These are phyloP conservation scores for Dryococelus australis DNA, from an alignment of 2,888 invertebrate species.

Conservation along the genomic window DNA sequence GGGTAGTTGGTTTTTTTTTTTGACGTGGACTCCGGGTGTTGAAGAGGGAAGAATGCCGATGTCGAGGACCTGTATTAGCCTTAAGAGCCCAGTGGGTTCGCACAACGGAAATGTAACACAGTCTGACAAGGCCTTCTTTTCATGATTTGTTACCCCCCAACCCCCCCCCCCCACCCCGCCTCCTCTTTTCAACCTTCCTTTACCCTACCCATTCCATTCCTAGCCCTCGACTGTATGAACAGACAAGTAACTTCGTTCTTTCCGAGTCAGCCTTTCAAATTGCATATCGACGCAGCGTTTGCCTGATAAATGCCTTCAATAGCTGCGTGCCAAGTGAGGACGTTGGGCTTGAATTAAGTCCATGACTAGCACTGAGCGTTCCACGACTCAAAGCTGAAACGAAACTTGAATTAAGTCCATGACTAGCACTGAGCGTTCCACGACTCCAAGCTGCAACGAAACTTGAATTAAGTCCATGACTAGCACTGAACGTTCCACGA, in stretches of 20 bases:
- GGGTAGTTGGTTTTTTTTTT: neutral
- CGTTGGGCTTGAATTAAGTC: neutral
- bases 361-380: neutral
- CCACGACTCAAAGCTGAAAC: no score
- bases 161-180: no score
- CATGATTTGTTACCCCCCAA: neutral
- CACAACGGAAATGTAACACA: conserved; percentile 8
- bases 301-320: neutral
- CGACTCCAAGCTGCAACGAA: no score
- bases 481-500: no score
- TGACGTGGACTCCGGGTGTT: neutral
- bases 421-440: no score
- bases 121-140: neutral
- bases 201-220: neutral
- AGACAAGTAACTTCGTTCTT: conserved; percentile 9
- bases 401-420: no score
- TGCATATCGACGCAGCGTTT: neutral
- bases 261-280: neutral
- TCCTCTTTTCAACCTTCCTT: no score
- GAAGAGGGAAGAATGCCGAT: conserved; percentile 5
- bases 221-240: neutral
- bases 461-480: no score
- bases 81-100: neutral
- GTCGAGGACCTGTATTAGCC: conserved; percentile 16
- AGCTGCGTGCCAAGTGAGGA: neutral